These are phyloP conservation scores for Pristionchus japonicus DNA, from an alignment of 2,888 invertebrate species.

Conservation along the genomic window DNA sequence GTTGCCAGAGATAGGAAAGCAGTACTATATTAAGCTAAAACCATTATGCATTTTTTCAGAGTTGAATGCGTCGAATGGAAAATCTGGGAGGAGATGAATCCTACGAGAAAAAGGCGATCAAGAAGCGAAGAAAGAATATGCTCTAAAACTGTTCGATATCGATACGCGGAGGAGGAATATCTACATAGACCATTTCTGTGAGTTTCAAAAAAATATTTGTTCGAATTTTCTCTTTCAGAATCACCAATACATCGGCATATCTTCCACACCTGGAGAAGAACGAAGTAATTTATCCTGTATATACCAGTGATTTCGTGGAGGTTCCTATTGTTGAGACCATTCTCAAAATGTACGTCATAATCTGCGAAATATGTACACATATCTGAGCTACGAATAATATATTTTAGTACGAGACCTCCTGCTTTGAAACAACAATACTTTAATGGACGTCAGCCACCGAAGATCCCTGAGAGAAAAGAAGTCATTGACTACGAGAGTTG, in stretches of 20 bases:
- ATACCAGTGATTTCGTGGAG: not conserved
- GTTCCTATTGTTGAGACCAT: not conserved
- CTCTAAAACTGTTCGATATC: not conserved
- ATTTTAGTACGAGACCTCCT: not conserved
- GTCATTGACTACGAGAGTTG: not conserved
- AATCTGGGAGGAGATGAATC: not conserved
- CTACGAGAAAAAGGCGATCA: not conserved
- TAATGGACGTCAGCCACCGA: not conserved
- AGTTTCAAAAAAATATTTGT: not conserved
- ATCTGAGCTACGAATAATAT: not conserved
- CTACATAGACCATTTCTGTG: not conserved
- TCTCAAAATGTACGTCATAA: not conserved
- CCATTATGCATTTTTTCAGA: not conserved
- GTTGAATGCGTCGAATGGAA: conserved; percentile 7
- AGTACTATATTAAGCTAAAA: not conserved
- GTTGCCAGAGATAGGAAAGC: not conserved
- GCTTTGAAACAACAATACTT: not conserved
- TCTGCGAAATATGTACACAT: not conserved
- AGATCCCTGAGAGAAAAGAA: not conserved
- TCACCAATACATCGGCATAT: not conserved
- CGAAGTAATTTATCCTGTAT: conserved; percentile 18
- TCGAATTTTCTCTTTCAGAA: not conserved
- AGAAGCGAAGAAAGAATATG: not conserved
- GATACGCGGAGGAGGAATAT: not conserved
- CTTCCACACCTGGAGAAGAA: not conserved